A percentile compares a stretch with the other conserved stretches of the same genome.
Evolutionary conservation across 1,140 invertebrate species (phyloP).

Genomic region (Aphaenogaster rudis): DNA sequence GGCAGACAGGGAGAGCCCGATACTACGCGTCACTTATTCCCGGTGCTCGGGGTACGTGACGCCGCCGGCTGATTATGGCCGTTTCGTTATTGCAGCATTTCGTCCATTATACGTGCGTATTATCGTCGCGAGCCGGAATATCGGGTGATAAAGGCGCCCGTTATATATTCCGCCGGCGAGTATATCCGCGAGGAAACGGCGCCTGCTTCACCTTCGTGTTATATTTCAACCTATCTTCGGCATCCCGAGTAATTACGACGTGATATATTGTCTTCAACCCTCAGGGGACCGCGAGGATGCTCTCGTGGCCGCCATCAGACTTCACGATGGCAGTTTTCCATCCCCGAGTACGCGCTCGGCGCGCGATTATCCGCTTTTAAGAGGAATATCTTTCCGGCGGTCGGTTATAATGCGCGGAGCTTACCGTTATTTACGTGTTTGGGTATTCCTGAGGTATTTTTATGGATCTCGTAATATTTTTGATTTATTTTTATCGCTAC

Average conservation of each 20-base stretch:
- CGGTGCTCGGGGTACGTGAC: neutral
- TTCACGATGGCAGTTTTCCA: constrained; percentile 57
- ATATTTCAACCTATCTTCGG: constrained; percentile 64
- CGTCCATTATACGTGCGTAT: constrained; percentile 30
- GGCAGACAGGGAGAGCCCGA: neutral
- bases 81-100: constrained; percentile 34
- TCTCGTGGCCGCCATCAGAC: constrained; percentile 35
- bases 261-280: constrained; percentile 59
- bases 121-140: constrained; percentile 50
- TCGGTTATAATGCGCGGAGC: constrained; percentile 35
- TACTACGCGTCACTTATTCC: constrained; percentile 21
- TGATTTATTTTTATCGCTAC: constrained; percentile 28
- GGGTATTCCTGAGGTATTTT: neutral
- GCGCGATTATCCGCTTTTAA: constrained; percentile 66
- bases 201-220: constrained; percentile 46
- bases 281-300: constrained; percentile 16
- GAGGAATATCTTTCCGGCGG: constrained; percentile 35
- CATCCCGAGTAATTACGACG: constrained; percentile 63
- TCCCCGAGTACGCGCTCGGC: constrained; percentile 24
- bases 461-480: constrained; percentile 28
- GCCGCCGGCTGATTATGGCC: constrained; percentile 30
- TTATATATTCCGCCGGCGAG: constrained; percentile 40
- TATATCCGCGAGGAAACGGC: constrained; percentile 29
- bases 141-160: constrained; percentile 55
- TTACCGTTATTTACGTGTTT: constrained; percentile 55